These are phyloP conservation scores for Neodiprion virginianus DNA, from an alignment of 1,140 invertebrate species.

Conservation along the genomic window DNA sequence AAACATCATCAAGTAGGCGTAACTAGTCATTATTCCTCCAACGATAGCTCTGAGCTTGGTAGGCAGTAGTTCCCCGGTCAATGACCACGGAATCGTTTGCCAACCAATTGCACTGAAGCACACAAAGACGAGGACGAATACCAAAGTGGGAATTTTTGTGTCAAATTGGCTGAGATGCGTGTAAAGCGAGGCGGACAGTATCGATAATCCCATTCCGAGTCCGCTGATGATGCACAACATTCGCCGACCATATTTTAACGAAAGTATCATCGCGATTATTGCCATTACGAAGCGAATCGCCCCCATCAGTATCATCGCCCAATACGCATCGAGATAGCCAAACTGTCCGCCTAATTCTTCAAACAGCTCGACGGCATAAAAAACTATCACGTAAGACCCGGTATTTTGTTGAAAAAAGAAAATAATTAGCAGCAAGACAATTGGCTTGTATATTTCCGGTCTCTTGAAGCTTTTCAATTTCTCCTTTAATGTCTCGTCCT, in stretches of 20 bases:
- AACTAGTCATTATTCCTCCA: slow-evolving; percentile 64
- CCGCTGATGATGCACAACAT: slow-evolving; percentile 62
- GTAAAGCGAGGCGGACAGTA: slow-evolving; percentile 61
- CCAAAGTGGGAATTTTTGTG: slow-evolving; percentile 39
- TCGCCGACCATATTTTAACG: slow-evolving; percentile 64
- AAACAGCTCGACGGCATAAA: slow-evolving; percentile 71
- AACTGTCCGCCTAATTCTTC: slow-evolving; percentile 57
- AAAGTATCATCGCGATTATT: slow-evolving; percentile 56
- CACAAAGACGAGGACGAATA: slow-evolving; percentile 62
- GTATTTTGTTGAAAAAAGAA: slow-evolving; percentile 67
- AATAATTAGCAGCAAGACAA: slow-evolving; percentile 58
- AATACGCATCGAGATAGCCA: slow-evolving; percentile 55
- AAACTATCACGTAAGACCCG: slow-evolving; percentile 71
- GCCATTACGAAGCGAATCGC: slow-evolving; percentile 63
- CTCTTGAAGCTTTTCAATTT: slow-evolving; percentile 28
- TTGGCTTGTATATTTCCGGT: slow-evolving; percentile 61
- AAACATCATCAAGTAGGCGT: slow-evolving; percentile 72
- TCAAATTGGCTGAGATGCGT: slow-evolving; percentile 50
- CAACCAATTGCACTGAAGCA: slow-evolving; percentile 65
- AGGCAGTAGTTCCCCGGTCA: slow-evolving; percentile 66
- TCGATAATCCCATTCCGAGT: slow-evolving; percentile 64
- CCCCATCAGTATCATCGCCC: slow-evolving; percentile 61
- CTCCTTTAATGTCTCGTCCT: slow-evolving; percentile 23
- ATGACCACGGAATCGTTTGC: slow-evolving; percentile 70
- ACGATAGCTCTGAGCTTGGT: slow-evolving; percentile 63